phyloP scores from a whole-genome alignment of 2,888 invertebrate genomes.

The Ganaspis brasiliensis region DNA sequence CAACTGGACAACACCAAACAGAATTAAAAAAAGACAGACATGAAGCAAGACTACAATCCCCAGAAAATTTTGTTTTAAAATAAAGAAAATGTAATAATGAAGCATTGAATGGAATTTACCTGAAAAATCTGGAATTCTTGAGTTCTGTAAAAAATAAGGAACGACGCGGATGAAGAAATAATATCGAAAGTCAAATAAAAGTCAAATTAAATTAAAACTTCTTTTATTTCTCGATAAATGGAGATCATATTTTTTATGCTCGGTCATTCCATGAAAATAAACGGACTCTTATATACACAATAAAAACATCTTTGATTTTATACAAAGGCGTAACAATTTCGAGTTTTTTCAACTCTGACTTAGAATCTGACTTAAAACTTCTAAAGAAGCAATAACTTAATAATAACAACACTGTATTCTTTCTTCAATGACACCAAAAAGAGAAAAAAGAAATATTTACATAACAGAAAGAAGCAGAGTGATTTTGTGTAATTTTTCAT shows the following conservation, averaged over 20 bases:
- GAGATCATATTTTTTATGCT: constrained; percentile 49
- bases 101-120: constrained; percentile 60
- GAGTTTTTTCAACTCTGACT: constrained; percentile 22
- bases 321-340: constrained; percentile 38
- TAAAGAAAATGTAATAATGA: constrained; percentile 26
- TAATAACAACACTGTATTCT: constrained; percentile 8
- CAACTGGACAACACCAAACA: not conserved
- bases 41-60: not conserved
- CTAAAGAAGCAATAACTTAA: constrained; percentile 1
- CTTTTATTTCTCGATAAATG: constrained; percentile 70
- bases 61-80: constrained; percentile 9
- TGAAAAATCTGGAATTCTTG: constrained; percentile 64
- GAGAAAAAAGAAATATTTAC: not conserved
- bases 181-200: constrained; percentile 71
- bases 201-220: constrained; percentile 69
- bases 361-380: constrained; percentile 29
- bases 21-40: not conserved
- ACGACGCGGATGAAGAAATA: constrained; percentile 66
- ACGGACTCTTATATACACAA: constrained; percentile 49
- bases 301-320: constrained; percentile 32
- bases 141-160: constrained; percentile 63
- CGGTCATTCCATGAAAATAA: constrained; percentile 54
- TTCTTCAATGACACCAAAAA: not conserved
- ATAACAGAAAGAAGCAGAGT: not conserved
- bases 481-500: not conserved